Evolutionary conservation across 2,888 invertebrate species (phyloP).

Genomic region (Stenchaetothrips biformis): DNA sequence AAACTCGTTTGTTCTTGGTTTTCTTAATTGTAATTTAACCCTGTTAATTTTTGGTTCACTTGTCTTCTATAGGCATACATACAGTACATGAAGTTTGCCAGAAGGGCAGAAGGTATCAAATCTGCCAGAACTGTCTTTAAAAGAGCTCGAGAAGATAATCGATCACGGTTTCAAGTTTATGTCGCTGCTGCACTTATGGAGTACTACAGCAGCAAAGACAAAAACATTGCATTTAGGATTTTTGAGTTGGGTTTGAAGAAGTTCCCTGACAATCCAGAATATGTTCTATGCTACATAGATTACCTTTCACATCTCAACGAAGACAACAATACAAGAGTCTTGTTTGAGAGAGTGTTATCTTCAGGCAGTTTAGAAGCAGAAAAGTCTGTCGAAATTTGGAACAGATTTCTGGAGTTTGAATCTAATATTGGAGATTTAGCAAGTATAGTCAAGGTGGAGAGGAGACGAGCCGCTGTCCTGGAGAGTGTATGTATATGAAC

Average conservation of each 20-base stretch:
- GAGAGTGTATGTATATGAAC: conserved; percentile 63
- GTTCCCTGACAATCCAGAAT: conserved; percentile 91
- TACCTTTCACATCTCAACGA: conserved; percentile 96
- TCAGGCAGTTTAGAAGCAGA: conserved; percentile 87
- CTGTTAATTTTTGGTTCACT: conserved; percentile 30
- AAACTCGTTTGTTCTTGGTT: conserved; percentile 19
- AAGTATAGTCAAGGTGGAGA: conserved; percentile 96
- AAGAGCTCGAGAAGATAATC: conserved; percentile 82
- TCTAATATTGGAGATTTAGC: conserved; percentile 96
- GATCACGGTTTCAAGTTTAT: conserved; percentile 68
- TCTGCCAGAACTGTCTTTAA: conserved; percentile 93
- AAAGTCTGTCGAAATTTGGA: conserved; percentile 97
- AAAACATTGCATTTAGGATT: conserved; percentile 91
- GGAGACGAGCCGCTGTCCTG: conserved; percentile 80
- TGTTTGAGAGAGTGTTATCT: conserved; percentile 93
- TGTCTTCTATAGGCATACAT: conserved; percentile 69
- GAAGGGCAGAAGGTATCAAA: conserved; percentile 96
- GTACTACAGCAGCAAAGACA: conserved; percentile 97
- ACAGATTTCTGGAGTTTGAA: conserved; percentile 96
- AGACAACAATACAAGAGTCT: conserved; percentile 98
- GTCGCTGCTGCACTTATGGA: conserved; percentile 98
- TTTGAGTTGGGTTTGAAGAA: conserved; percentile 97
- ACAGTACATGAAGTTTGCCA: conserved; percentile 98
- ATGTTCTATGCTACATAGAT: conserved; percentile 92
- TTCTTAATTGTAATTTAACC: background rate